Conservation (phyloP, 2,888 invertebrate genomes). For the Apamea crenata region DNA sequence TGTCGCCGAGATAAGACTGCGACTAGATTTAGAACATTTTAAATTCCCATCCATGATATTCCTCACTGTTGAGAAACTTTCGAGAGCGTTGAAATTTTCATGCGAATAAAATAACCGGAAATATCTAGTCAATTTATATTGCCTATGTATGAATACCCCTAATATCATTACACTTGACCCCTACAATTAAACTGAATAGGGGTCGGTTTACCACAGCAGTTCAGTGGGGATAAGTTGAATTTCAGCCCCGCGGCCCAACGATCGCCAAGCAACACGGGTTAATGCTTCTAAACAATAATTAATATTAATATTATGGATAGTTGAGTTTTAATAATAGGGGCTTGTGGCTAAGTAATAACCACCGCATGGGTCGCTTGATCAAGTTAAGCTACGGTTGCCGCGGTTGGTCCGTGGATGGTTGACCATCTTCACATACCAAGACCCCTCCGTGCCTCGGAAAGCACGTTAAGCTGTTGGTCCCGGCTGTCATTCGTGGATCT, state of each 20-base stretch:
- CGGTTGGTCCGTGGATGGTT: too few relatives aligned
- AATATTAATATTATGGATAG: slow-evolving; percentile 3
- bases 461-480: too few relatives aligned
- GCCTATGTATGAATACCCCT: slow-evolving; percentile 1
- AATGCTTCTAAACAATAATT: slow-evolving; percentile 33
- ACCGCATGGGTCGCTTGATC: too few relatives aligned
- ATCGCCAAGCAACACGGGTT: slow-evolving; percentile 29
- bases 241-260: slow-evolving; percentile 15
- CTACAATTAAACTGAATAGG: slow-evolving; percentile 42
- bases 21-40: too few relatives aligned
- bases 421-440: too few relatives aligned
- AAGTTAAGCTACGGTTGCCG: too few relatives aligned
- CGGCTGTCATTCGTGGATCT: too few relatives aligned
- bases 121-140: slow-evolving; percentile 1
- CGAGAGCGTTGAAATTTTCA: not conserved
- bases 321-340: slow-evolving; percentile 17
- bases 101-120: slow-evolving; percentile 4
- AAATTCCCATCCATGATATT: not conserved
- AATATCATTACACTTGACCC: slow-evolving; percentile 34
- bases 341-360: too few relatives aligned
- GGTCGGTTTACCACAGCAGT: slow-evolving; percentile 38
- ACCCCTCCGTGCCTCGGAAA: too few relatives aligned
- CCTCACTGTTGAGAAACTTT: not conserved
- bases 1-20: too few relatives aligned
- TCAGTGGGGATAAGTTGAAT: slow-evolving; percentile 48